Conservation (phyloP, 2,113 vertebrate genomes). For the Laterallus jamaicensis region DNA sequence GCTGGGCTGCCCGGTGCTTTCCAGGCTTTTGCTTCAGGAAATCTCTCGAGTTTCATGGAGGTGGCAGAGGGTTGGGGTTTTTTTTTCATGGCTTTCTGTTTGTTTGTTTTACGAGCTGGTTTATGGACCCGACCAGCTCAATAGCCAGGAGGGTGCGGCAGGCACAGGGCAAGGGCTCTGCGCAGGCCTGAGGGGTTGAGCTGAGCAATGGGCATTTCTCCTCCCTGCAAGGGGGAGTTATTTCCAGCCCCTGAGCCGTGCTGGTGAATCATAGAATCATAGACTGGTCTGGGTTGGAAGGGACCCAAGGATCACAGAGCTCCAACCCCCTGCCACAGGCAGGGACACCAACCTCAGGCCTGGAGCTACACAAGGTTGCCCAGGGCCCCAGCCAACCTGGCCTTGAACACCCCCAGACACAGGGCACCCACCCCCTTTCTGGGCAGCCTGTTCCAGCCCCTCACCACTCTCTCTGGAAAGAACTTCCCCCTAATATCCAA, state of each 20-base stretch:
- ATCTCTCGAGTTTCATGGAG: not conserved
- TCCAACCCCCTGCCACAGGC: too few relatives aligned
- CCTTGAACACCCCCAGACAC: too few relatives aligned
- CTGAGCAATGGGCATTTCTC: not conserved
- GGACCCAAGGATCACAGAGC: too few relatives aligned
- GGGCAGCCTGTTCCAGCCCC: too few relatives aligned
- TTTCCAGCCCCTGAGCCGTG: not conserved
- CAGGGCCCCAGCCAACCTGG: too few relatives aligned
- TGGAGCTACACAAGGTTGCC: too few relatives aligned
- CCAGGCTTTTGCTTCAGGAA: not conserved
- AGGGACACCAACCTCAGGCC: too few relatives aligned
- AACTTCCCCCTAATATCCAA: too few relatives aligned
- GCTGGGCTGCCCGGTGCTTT: not conserved
- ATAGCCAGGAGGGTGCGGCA: not conserved
- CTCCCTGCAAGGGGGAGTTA: not conserved
- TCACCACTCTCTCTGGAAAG: too few relatives aligned
- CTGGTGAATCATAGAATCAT: too few relatives aligned
- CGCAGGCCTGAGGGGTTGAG: not conserved
- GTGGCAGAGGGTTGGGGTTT: not conserved
- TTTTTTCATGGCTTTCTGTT: not conserved
- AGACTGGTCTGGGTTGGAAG: too few relatives aligned
- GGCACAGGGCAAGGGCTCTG: fast-evolving
- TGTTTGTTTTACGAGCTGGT: not conserved
- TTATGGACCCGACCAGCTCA: not conserved
- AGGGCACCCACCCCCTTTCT: too few relatives aligned